Base-by-base conservation (phyloP, 2,797 vertebrate species). In the Silurus aristotelis region DNA sequence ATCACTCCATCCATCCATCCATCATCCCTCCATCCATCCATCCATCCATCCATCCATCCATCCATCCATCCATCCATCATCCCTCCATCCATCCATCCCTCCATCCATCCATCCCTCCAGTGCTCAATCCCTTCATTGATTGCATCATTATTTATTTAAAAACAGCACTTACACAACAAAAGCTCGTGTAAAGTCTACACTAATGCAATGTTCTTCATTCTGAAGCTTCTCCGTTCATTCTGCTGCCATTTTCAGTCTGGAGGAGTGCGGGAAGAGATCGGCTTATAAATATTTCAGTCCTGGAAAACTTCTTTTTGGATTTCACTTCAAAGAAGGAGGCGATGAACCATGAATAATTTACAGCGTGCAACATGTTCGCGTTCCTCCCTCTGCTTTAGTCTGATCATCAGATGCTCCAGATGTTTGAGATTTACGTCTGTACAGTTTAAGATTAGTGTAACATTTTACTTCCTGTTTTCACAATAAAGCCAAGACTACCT, bases 331-430 rank as follows among this genome's bases (percentile, higher is more conserved):
- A 92, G 93, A 88, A 90, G 91, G 92, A 95, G 91, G 90, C 90
- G 92, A 92, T 90, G 90, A 94, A 93, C 93, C 91, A 90, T 95
- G 93, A 93, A 94, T 93, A 94, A 95, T 95, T 95, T 91, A 93
- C 91, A 92, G 90, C 89, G 89, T 92, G 86, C 93, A 92, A 92
- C 90, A 92, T 92, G 92, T 90, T 92, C 92, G 93, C 92, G 89
- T 92, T 90, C 92, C 90, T 91, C 87, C 80, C 85, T 93, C 91
- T 91, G 91, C 91, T 89, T 89, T 89, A 90, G 93, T 90, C 91
- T 94, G 91, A 91, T 94, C 93, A 94, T 88, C 78, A 90, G 91
- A 94, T 93, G 6, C 46, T 7, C 22, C 71, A 52, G 71, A 55
- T 17, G 19, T 13, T 22, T 46, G 43, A 22, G 68, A 9, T 20